Evolutionary conservation across 1,140 invertebrate species (phyloP), one percentile per base, ranked within the genome.

Genomic region (Lucilia cuprina): DNA sequence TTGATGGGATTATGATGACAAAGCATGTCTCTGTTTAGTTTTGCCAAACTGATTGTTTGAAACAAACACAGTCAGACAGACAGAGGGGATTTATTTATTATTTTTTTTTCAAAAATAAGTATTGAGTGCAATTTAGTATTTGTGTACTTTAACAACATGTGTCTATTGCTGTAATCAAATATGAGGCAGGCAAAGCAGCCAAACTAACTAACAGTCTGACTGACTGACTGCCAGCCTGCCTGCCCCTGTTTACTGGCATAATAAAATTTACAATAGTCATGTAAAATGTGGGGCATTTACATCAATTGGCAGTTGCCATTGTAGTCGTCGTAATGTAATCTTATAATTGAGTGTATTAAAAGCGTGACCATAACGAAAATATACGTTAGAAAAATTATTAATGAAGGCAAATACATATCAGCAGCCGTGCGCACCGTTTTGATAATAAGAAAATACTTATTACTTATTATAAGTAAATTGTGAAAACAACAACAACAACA

Each of bases 291-390:
- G 77, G 77, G 77, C 77, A 80, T 80, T 60, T 80, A 80, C 77
- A 47, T 80, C 77, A 80, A 80, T 80, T 70, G n/a, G 5, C 55
- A 60, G 55, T n/a, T 14, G 55, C 14, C 55, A n/a, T 17, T 14
- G 25, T 47, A 50, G 74, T 77, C 30, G 74, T 21, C 35, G 77
- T 49, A 80, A 80, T 80, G 77, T 80, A 80, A 80, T 80, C 77
- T 49, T 25, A 80, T 80, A 80, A 80, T 80, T 80, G 77, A 80
- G 77, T 80, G n/a, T 47, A 80, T 80, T 80, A 80, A 80, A 80
- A 80, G 77, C 77, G 77, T 80, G 77, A 80, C 77, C 77, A 80
- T 50, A 80, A 80, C 41, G 41, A 80, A 80, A 80, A 50, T 60
- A 9, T 21, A 70, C 19, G n/a, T 70, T 70, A 70, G n/a, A 70